Conservation (phyloP, 1,140 invertebrate species). For the Platyscapa corneri region DNA sequence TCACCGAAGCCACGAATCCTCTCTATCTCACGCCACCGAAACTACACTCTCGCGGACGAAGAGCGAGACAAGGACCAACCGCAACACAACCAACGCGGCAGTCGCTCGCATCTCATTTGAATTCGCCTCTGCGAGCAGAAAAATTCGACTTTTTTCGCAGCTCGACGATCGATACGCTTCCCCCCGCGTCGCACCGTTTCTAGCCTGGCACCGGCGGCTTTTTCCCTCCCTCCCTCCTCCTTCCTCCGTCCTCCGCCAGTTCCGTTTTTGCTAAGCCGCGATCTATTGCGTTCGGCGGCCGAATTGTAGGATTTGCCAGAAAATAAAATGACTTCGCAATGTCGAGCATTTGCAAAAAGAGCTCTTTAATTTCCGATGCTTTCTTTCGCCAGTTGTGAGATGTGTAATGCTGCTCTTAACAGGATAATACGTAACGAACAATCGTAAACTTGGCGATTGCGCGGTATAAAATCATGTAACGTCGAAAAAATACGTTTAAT, state of each 20-base stretch:
- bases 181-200: background rate
- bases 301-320: background rate
- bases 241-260: background rate
- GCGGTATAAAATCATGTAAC: background rate
- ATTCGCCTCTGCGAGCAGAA: background rate
- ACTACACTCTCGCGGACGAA: background rate
- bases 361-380: background rate
- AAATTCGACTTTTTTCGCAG: background rate
- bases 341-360: background rate
- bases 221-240: no score
- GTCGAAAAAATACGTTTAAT: background rate
- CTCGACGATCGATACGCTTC: background rate
- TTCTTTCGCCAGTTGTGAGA: background rate
- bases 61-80: slow-evolving; percentile 12
- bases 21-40: slow-evolving; percentile 45
- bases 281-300: background rate
- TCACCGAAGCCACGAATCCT: slow-evolving; percentile 20
- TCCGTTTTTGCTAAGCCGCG: background rate
- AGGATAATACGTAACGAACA: background rate
- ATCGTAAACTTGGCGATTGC: background rate
- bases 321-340: background rate
- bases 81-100: background rate
- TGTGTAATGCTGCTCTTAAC: background rate
- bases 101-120: slow-evolving; percentile 39
- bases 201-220: background rate